Conservation (phyloP, 2,888 invertebrate genomes). For the Heliconius aoede region DNA sequence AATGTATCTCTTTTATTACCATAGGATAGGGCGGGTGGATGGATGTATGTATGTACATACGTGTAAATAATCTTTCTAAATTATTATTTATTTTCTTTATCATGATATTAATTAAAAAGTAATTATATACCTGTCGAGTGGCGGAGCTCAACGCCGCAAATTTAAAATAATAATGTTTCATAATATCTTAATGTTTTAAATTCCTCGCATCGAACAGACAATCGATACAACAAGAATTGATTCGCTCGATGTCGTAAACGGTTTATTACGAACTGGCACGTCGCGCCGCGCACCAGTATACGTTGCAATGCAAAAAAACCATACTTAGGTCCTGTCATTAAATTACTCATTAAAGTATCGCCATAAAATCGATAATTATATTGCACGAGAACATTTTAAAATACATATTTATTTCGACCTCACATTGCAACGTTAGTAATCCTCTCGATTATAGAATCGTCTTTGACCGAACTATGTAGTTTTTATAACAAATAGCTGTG, state of each 20-base stretch:
- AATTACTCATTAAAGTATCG: slow-evolving; percentile 29
- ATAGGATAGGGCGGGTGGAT: slow-evolving; percentile 56
- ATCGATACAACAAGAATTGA: slow-evolving; percentile 26
- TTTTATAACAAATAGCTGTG: neutral
- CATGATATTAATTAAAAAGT: neutral
- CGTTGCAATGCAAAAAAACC: slow-evolving; percentile 22
- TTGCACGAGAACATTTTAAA: slow-evolving; percentile 18
- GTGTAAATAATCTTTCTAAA: neutral
- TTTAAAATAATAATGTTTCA: neutral
- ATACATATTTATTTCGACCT: slow-evolving; percentile 26
- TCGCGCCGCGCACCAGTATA: slow-evolving; percentile 6
- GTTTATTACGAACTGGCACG: slow-evolving; percentile 44
- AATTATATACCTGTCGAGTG: no score
- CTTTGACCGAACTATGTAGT: neutral
- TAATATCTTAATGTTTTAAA: slow-evolving; percentile 23
- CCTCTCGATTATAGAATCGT: neutral
- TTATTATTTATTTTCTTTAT: neutral
- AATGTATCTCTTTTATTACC: slow-evolving; percentile 73
- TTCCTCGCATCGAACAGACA: slow-evolving; percentile 29
- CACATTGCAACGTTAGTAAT: neutral
- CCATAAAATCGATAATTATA: slow-evolving; percentile 25
- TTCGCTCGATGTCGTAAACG: slow-evolving; percentile 42
- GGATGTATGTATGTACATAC: neutral
- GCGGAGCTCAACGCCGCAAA: neutral
- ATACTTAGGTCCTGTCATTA: slow-evolving; percentile 19